Evolutionary conservation across 1,140 invertebrate species (phyloP).

Genomic region (Caenorhabditis inopinata): DNA sequence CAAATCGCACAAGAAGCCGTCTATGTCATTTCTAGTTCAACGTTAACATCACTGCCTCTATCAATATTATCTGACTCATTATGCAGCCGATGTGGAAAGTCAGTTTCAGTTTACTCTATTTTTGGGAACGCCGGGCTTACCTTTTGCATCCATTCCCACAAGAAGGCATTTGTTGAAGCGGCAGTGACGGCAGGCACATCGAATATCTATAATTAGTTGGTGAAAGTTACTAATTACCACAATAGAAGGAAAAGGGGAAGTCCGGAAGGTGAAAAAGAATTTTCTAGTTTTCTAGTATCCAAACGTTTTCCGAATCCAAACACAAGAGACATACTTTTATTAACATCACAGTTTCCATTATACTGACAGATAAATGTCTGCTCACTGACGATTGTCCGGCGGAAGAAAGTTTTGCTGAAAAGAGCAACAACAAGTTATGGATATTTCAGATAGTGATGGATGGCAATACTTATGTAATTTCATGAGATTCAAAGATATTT

Average conservation of each 20-base stretch:
- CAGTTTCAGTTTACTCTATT: too few relatives aligned
- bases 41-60: neutral
- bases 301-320: constrained; percentile 7
- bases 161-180: constrained; percentile 69
- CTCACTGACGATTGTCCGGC: constrained; percentile 66
- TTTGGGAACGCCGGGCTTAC: constrained; percentile 51
- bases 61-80: too few relatives aligned
- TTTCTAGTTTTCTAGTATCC: too few relatives aligned
- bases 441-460: neutral
- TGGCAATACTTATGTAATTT: too few relatives aligned
- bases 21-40: neutral
- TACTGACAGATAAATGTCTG: constrained; percentile 71
- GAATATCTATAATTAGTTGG: constrained; percentile 67
- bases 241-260: too few relatives aligned
- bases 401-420: constrained; percentile 65
- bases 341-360: constrained; percentile 69
- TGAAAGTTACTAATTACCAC: too few relatives aligned
- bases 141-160: constrained; percentile 71
- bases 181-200: constrained; percentile 70
- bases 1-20: neutral
- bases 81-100: too few relatives aligned
- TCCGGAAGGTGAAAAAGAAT: too few relatives aligned
- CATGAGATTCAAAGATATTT: too few relatives aligned
- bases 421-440: neutral
- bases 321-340: constrained; percentile 63